Percentiles rank a stretch among this genome's conserved stretches.
Conservation (phyloP, 2,113 vertebrate genomes). For the Pollimyrus isidori region DNA sequence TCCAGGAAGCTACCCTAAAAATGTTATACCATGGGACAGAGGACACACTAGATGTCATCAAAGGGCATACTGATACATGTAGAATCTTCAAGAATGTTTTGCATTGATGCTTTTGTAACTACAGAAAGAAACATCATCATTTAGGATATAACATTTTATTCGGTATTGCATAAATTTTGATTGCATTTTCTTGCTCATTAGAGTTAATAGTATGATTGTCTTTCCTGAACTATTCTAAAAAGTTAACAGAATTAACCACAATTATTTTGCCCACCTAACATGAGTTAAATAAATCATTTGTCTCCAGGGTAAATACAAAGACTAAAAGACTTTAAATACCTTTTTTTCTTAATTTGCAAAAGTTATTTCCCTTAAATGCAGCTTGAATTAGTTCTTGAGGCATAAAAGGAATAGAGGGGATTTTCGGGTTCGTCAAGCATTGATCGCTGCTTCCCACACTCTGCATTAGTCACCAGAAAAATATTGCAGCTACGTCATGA, state of each 20-base stretch:
- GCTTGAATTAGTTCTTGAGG: constrained; percentile 47
- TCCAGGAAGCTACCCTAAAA: not conserved
- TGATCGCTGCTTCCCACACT: not conserved
- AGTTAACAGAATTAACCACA: not conserved
- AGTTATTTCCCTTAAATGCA: constrained; percentile 54
- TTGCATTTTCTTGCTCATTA: not conserved
- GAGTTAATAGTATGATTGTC: not conserved
- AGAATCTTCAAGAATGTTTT: not conserved
- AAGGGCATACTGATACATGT: not conserved
- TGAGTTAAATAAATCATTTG: not conserved
- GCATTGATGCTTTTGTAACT: not conserved
- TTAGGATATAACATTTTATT: not conserved
- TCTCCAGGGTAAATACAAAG: not conserved
- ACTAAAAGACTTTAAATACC: constrained; percentile 9
- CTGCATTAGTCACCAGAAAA: not conserved
- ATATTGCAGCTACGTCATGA: not conserved
- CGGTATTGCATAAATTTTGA: not conserved
- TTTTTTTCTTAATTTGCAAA: constrained; percentile 58
- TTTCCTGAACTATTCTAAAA: not conserved
- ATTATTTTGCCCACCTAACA: not conserved
- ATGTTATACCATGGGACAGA: not conserved
- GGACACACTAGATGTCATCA: not conserved
- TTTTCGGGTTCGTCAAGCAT: not conserved
- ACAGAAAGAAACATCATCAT: not conserved
- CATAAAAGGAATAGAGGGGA: constrained; percentile 14